Base-by-base conservation (phyloP, 2,888 invertebrate species). In the Anagyrus pseudococci region DNA sequence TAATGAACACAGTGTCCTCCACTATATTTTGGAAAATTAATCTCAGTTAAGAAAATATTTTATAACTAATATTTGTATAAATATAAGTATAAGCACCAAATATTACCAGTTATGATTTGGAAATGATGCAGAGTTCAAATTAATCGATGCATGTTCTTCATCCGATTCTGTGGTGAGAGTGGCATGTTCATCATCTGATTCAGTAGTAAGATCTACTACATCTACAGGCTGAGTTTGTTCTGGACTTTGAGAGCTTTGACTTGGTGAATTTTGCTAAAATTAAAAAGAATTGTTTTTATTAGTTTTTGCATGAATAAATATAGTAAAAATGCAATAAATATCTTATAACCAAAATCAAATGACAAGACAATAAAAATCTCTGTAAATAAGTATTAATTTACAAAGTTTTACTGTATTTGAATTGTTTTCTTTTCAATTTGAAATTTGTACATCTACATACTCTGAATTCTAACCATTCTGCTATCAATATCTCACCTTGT, bases 201-300 rank as follows among this genome's bases (percentile, higher is more conserved):
- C 87, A 52, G 83, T 83, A 2, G 87, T 87, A 67, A 87, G 75
- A 76, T 87, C 87, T 64, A 87, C 84, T 19, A 84, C 81, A 55
- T 82, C 77, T 55, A 86, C 85, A 29, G 85, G 83, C 67, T 83
- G 82, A 66, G 58, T 71, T 65, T 69, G 72, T 59, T 72, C 71
- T 56, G 63, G 66, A 47, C 66, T 68, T 54, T 66, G 67, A 46
- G 43, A 47, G 64, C 54, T 40, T 55, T 47, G 57, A 47, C 43
- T 52, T 55, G 59, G n/a, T 41, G 50, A 20, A 55, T 17, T 67
- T 64, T 53, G 50, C 66, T 66, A 33, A 52, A 52, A 49, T 23
- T 4, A 60, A 46, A 44, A 23, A 44, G 4, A 47, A 57, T 43
- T 54, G 55, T 26, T 56, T 17, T 29, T 61, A 29, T 53, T 59